phyloP scores from a whole-genome alignment of 1,140 invertebrate genomes.

The Paralvinella palmiformis region DNA sequence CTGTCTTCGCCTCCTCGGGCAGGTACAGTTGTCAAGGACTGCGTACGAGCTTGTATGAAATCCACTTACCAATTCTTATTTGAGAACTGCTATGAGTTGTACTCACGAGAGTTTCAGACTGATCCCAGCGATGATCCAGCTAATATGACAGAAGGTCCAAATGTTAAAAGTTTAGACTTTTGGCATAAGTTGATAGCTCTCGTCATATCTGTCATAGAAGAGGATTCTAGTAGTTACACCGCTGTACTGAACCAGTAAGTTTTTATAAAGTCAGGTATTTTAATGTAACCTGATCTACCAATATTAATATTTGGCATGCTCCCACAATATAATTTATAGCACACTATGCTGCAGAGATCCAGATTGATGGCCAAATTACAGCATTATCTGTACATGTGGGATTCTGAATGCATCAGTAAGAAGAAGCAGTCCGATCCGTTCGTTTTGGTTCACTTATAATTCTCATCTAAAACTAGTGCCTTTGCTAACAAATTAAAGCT shows the following conservation, averaged over 20 bases:
- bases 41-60: constrained; percentile 94
- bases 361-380: too few relatives aligned
- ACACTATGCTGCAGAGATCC: too few relatives aligned
- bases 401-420: too few relatives aligned
- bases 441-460: too few relatives aligned
- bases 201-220: constrained; percentile 97
- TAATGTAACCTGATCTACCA: too few relatives aligned
- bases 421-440: too few relatives aligned
- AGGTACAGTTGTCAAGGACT: constrained; percentile 97
- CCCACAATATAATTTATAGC: too few relatives aligned
- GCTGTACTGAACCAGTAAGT: constrained; percentile 92
- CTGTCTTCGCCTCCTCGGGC: constrained; percentile 93
- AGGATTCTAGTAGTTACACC: constrained; percentile 96
- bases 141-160: constrained; percentile 29
- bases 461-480: too few relatives aligned
- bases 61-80: constrained; percentile 98
- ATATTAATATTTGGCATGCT: too few relatives aligned
- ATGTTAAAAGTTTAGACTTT: constrained; percentile 74
- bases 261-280: too few relatives aligned
- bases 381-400: too few relatives aligned
- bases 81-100: constrained; percentile 95
- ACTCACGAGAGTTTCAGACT: constrained; percentile 84
- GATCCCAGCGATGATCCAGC: constrained; percentile 33
- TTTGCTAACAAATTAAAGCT: too few relatives aligned
- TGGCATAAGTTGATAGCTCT: constrained; percentile 98